phyloP scores from a whole-genome alignment of 2,888 invertebrate species.

The Smittia aterrima region DNA sequence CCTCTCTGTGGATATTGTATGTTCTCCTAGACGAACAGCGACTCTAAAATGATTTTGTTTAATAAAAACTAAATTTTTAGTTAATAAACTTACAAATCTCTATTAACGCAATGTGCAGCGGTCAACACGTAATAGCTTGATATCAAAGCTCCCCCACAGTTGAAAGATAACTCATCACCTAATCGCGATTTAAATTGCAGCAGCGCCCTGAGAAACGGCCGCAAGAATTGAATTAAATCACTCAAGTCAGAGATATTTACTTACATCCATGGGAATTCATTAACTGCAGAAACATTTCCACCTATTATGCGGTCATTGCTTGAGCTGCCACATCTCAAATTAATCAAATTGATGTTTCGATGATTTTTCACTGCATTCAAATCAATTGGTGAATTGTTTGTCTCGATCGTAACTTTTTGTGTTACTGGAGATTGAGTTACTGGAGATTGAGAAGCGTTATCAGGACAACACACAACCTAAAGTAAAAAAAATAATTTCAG shows the following conservation, averaged over 20 bases:
- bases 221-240: not conserved
- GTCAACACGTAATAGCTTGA: not conserved
- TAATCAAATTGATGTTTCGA: constrained; percentile 21
- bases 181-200: not conserved
- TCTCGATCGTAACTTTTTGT: not conserved
- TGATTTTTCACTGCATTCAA: not conserved
- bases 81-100: constrained; percentile 19
- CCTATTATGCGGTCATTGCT: not conserved
- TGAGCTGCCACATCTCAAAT: not conserved
- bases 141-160: not conserved
- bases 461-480: constrained; percentile 34
- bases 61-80: not conserved
- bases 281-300: not conserved
- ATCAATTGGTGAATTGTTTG: not conserved
- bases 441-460: constrained; percentile 4
- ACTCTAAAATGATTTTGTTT: constrained; percentile 1
- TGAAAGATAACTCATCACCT: not conserved
- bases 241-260: not conserved
- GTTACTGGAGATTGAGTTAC: not conserved
- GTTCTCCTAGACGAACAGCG: not conserved
- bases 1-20: not conserved
- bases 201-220: not conserved
- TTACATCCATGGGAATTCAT: constrained; percentile 2
- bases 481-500: too few species aligned
- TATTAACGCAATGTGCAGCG: constrained; percentile 1